Evolutionary conservation across 2,888 invertebrate genomes (phyloP).

Genomic region (Scaptomyza caliginosa): DNA sequence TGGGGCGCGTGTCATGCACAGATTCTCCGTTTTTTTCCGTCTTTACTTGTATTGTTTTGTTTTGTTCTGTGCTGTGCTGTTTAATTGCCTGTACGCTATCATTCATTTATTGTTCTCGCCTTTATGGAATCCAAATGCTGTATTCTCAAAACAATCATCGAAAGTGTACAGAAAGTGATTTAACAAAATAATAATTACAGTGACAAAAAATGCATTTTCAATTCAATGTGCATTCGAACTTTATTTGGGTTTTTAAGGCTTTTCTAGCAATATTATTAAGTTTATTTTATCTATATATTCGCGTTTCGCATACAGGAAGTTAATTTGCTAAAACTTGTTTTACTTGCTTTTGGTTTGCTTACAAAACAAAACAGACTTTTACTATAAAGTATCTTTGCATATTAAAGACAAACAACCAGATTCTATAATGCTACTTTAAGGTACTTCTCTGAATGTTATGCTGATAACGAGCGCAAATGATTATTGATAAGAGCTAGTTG

Average conservation of each 20-base stretch:
- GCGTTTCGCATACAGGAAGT: constrained; percentile 44
- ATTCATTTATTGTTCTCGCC: constrained; percentile 31
- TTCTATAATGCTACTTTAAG: background rate
- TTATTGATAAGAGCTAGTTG: constrained; percentile 47
- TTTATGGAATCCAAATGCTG: constrained; percentile 43
- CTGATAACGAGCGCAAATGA: constrained; percentile 34
- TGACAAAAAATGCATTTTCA: constrained; percentile 17
- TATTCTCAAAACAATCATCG: constrained; percentile 2
- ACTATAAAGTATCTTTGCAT: constrained; percentile 3
- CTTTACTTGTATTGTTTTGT: constrained; percentile 4
- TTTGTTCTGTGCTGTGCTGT: constrained; percentile 8
- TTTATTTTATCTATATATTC: background rate
- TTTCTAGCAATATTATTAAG: background rate
- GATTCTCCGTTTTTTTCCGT: constrained; percentile 16
- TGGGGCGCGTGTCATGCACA: constrained; percentile 44
- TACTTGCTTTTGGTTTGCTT: constrained; percentile 14
- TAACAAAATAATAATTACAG: constrained; percentile 20
- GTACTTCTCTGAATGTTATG: constrained; percentile 22
- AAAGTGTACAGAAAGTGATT: constrained; percentile 13
- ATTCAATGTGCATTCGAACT: constrained; percentile 35
- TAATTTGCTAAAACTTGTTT: constrained; percentile 55
- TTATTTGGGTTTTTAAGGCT: background rate
- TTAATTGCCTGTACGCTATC: constrained; percentile 31
- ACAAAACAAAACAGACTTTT: constrained; percentile 30
- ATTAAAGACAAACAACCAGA: too few relatives aligned